phyloP scores from a whole-genome alignment of 35 echinoderm and acorn worm genomes.

The Anneissia japonica region DNA sequence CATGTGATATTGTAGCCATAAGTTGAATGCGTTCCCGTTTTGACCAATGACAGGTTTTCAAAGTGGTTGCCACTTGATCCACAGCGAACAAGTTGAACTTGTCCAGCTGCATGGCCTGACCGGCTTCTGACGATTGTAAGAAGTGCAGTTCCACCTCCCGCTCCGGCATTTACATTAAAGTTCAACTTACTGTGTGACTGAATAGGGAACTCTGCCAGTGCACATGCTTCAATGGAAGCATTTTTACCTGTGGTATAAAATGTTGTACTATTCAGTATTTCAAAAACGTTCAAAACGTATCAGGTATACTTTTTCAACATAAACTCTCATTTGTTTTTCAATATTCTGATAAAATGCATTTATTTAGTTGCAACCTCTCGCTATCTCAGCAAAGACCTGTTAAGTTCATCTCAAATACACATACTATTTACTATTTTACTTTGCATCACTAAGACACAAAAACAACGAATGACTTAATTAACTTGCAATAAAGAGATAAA shows the following conservation, averaged over 20 bases:
- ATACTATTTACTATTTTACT: too few relatives aligned
- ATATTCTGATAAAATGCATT: too few relatives aligned
- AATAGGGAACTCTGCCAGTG: slow-evolving; percentile 33
- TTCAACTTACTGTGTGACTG: slow-evolving; percentile 27
- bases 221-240: slow-evolving; percentile 47
- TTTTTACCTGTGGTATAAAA: slow-evolving; percentile 38
- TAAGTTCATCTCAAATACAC: too few relatives aligned
- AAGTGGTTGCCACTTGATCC: slow-evolving; percentile 64
- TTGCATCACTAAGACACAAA: too few relatives aligned
- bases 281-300: too few relatives aligned
- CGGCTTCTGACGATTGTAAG: slow-evolving; percentile 8
- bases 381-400: too few relatives aligned
- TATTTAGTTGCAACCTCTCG: too few relatives aligned
- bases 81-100: slow-evolving; percentile 40
- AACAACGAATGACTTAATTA: too few relatives aligned
- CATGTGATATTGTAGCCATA: slow-evolving; percentile 48
- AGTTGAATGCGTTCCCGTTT: slow-evolving; percentile 51
- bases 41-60: slow-evolving; percentile 24
- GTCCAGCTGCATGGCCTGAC: not conserved
- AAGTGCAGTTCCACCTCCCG: slow-evolving; percentile 71
- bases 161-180: slow-evolving; percentile 61
- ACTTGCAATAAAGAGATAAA: too few relatives aligned
- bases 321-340: too few relatives aligned
- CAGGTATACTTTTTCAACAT: too few relatives aligned
- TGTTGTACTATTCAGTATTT: too few relatives aligned